Percentiles rank a stretch among this genome's conserved stretches.
These are phyloP conservation scores for Pediacus dermestoides DNA, from an alignment of 2,888 invertebrate species.

Conservation along the genomic window DNA sequence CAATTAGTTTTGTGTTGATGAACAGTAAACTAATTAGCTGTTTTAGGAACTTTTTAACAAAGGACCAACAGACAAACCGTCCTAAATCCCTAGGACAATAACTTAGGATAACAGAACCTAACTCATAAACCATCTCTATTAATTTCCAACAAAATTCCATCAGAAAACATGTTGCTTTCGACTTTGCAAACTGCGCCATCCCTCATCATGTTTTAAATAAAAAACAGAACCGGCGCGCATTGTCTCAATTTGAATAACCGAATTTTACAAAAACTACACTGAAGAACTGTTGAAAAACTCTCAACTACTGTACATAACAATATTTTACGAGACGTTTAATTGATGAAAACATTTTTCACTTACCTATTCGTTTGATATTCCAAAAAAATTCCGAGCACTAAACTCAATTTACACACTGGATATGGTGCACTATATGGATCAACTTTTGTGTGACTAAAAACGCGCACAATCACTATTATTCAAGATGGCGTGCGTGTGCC, in stretches of 20 bases:
- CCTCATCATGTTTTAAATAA: too few species aligned
- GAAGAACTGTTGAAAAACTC: too few species aligned
- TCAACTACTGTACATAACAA: too few species aligned
- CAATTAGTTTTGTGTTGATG: too few species aligned
- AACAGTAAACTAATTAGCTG: too few species aligned
- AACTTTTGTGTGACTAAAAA: slow-evolving; percentile 42
- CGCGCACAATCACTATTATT: slow-evolving; percentile 45
- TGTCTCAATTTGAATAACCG: slow-evolving; percentile 9
- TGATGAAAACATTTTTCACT: slow-evolving; percentile 22
- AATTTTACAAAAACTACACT: slow-evolving; percentile 20
- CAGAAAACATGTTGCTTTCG: slow-evolving; percentile 11
- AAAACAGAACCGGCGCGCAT: slow-evolving; percentile 23
- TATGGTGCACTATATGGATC: slow-evolving; percentile 30
- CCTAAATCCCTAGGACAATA: too few species aligned
- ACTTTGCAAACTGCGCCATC: slow-evolving; percentile 9
- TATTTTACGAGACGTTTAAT: slow-evolving; percentile 25
- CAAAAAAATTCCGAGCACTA: slow-evolving; percentile 34
- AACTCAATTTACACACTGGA: slow-evolving; percentile 33
- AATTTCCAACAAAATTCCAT: slow-evolving; percentile 13
- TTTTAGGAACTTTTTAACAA: too few species aligned
- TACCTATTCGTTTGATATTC: slow-evolving; percentile 36
- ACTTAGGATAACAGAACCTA: too few species aligned
- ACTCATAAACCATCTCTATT: slow-evolving; percentile 8
- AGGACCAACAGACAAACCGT: too few species aligned
- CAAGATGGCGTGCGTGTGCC: slow-evolving; percentile 46